Evolutionary conservation across 2,888 invertebrate species (phyloP).

Genomic region (Chromoteleia sp.): DNA sequence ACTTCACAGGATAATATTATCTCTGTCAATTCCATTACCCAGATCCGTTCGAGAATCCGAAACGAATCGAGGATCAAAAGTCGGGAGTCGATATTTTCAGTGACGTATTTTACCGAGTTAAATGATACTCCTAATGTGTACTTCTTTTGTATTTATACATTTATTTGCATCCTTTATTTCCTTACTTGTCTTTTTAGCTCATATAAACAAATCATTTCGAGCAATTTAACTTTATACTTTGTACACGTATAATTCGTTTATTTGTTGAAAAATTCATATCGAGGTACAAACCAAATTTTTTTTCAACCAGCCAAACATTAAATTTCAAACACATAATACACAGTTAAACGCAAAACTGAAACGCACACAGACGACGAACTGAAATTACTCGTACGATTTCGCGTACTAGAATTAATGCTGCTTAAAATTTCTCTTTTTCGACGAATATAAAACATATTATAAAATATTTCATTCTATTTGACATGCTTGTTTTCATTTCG

Average conservation of each 20-base stretch:
- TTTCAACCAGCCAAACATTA: no score
- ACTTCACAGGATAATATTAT: constrained; percentile 68
- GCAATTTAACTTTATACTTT: no score
- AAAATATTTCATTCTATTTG: constrained; percentile 54
- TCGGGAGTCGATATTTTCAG: constrained; percentile 46
- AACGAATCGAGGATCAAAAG: constrained; percentile 56
- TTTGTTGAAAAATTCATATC: no score
- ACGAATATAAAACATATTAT: constrained; percentile 46
- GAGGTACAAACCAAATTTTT: no score
- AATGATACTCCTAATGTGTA: constrained; percentile 11
- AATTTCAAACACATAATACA: no score
- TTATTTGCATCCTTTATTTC: no score
- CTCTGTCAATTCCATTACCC: constrained; percentile 69
- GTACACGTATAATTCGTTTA: no score
- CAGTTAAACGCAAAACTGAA: no score
- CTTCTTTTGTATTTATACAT: constrained; percentile 5
- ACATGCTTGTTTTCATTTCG: constrained; percentile 41
- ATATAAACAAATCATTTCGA: no score
- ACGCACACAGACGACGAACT: neutral
- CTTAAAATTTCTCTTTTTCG: constrained; percentile 46
- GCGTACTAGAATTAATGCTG: constrained; percentile 34
- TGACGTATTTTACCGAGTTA: constrained; percentile 11
- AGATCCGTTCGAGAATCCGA: constrained; percentile 48
- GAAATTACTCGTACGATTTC: constrained; percentile 31
- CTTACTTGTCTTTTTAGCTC: no score